Base-by-base conservation (phyloP, 2,888 invertebrate species). In the Tricholauxania praeusta region DNA sequence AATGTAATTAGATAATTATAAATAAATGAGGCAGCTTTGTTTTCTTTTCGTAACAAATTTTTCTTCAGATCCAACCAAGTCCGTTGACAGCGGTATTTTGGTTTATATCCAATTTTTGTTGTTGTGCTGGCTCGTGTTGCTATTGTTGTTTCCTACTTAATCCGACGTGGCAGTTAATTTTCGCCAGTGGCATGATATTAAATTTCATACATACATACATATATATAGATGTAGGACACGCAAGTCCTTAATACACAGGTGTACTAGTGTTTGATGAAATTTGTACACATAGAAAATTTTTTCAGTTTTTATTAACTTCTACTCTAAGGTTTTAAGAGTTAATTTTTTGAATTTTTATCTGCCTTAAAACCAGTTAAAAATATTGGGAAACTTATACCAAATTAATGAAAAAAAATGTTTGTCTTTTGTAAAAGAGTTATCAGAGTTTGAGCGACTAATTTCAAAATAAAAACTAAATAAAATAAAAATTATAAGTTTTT, bases 1-100 rank as follows among this genome's bases (percentile, higher is more conserved):
- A 72, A 49, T 64, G 55, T 74, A 74, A 74, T 77, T 74, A 71
- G 51, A 59, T 70, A 65, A 64, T 64, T 64, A 64, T 64, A 51
- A 64, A 64, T 64, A 64, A 64, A 64, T 64, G 51, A 64, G n/a
- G 64, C 32, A 64, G 28, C 60, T 64, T 7, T 64, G 55, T 55
- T 15, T 55, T 55, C n/a, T 17, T 55, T 55, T 22, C 19, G 55
- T 22, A 17, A 55, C n/a, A 17, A 55, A 55, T 22, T 55, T 55
- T 19, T 55, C 19, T 3, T n/a, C 22, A 19, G 15, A 22, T 55
- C 6, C 55, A 19, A 12, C 55, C 55, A 17, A 22, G 12, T 22
- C 55, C 22, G 12, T 22, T 12, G 22, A 15, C 55, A 17, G 55
- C 15, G 19, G 19, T 14, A 10, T 55, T 22, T 22, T 15, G 12